Evolutionary conservation across 2,888 invertebrate species (phyloP), one percentile per base, ranked within the genome.

Genomic region (Trachelus iudaicus): DNA sequence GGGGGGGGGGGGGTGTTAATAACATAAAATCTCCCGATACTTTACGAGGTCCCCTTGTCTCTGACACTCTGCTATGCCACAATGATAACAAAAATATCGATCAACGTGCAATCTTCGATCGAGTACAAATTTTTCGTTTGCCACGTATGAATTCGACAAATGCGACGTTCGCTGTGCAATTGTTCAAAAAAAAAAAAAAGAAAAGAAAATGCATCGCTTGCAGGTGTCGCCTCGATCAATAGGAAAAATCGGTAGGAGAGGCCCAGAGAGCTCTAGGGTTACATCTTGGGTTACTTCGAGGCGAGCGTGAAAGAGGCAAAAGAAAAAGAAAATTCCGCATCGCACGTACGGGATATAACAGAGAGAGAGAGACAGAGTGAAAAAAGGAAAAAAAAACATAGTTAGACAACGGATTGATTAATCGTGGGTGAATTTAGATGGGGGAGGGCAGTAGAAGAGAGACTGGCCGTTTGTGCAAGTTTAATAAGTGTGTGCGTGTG

Each of bases 31-130:
- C 34, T 15, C 15, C 15, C 40, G 40, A 40, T 40, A 15, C 40
- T 40, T 40, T 40, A 15, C 40, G 15, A 40, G 40, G 40, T 40
- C 40, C 40, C 40, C 40, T 4, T 40, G 15, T 40, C 40, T 37
- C 37, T 13, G 4, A 4, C 4, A 15, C 34, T 13, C 30, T 71
- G 9, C 30, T 71, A 0, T 30, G 4, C 3, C 23, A 15, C 0
- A 71, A 71, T 71, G 71, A 11, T 30, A 71, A 71, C 11, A 71
- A 15, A 30, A 30, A 71, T 34, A 71, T 34, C 31, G 30, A 71
- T 33, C 11, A 71, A 71, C 35, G 33, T 74, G 74, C 74, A 74
- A 34, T 74, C 74, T 34, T 74, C 6, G 34, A 74, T 74, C 74
- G 74, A 74, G 56, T 56, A 23, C 23, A 34, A 15, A 56, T 9